These are phyloP conservation scores for Ophraella communa DNA, from an alignment of 2,888 invertebrate genomes.

Conservation along the genomic window DNA sequence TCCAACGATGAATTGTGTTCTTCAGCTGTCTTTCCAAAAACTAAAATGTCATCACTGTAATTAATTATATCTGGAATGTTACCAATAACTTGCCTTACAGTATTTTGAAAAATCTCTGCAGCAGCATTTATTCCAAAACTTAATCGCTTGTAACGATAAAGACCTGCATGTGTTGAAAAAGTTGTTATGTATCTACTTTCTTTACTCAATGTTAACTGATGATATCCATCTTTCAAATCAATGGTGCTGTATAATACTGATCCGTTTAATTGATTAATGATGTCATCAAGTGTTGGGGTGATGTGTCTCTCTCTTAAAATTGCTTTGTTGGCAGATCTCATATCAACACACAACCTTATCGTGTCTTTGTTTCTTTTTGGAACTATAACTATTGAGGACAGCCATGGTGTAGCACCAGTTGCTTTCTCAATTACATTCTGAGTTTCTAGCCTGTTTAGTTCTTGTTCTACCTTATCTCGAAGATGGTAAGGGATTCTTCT, in stretches of 20 bases:
- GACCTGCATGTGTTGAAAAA: conserved; percentile 37
- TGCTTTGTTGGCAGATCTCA: neutral
- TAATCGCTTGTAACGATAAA: conserved; percentile 50
- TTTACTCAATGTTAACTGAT: conserved; percentile 43
- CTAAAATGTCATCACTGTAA: neutral
- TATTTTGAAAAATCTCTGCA: conserved; percentile 41
- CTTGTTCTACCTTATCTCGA: neutral
- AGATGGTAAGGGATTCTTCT: neutral
- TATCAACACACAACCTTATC: neutral
- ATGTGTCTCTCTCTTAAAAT: neutral
- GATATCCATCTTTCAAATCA: conserved; percentile 37
- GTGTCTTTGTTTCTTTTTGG: neutral
- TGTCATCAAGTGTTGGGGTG: neutral
- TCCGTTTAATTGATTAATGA: neutral
- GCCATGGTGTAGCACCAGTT: neutral
- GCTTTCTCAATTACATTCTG: neutral
- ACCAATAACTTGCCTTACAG: neutral
- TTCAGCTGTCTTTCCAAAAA: neutral
- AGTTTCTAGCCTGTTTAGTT: neutral
- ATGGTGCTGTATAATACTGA: neutral
- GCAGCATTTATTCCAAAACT: conserved; percentile 53
- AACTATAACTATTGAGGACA: neutral
- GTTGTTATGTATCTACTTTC: conserved; percentile 34
- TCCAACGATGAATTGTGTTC: neutral
- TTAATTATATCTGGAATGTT: neutral